A percentile compares a stretch with the other conserved stretches of the same genome.
phyloP scores from a whole-genome alignment of 2,797 vertebrate genomes.

The Malurus splendens region DNA sequence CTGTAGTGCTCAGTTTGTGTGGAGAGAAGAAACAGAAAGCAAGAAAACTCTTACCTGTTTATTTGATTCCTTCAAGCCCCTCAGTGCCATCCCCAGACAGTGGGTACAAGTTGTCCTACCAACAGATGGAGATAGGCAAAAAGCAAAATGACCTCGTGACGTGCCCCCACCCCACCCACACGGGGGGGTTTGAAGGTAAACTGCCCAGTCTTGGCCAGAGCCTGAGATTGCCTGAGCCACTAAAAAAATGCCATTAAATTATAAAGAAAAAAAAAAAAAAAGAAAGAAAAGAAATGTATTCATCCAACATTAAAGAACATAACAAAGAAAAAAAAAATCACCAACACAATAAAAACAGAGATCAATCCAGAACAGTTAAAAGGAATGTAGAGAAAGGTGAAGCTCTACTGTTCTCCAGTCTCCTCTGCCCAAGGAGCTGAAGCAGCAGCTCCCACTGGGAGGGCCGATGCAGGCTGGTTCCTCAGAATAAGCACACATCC shows the following conservation, averaged over 20 bases:
- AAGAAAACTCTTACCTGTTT: constrained; percentile 48
- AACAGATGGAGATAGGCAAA: constrained; percentile 51
- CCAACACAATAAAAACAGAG: neutral
- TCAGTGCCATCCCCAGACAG: constrained; percentile 50
- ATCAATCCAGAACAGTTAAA: neutral
- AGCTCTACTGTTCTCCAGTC: neutral
- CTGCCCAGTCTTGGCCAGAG: neutral
- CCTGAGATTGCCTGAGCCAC: neutral
- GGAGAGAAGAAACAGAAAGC: neutral
- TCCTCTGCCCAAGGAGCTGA: neutral
- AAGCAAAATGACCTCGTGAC: neutral
- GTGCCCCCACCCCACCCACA: neutral
- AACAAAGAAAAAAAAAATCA: neutral
- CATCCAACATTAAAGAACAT: neutral
- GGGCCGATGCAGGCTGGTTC: neutral
- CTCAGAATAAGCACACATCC: neutral
- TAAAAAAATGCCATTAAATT: neutral
- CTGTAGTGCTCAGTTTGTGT: neutral
- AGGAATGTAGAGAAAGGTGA: neutral
- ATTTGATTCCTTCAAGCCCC: constrained; percentile 40
- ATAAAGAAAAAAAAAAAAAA: neutral
- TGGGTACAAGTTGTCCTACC: constrained; percentile 57
- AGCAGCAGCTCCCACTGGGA: neutral
- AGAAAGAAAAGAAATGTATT: accelerated
- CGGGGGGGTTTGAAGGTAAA: neutral